Evolutionary conservation across 2,888 invertebrate genomes (phyloP).

Genomic region (Epirrhoe tristata): DNA sequence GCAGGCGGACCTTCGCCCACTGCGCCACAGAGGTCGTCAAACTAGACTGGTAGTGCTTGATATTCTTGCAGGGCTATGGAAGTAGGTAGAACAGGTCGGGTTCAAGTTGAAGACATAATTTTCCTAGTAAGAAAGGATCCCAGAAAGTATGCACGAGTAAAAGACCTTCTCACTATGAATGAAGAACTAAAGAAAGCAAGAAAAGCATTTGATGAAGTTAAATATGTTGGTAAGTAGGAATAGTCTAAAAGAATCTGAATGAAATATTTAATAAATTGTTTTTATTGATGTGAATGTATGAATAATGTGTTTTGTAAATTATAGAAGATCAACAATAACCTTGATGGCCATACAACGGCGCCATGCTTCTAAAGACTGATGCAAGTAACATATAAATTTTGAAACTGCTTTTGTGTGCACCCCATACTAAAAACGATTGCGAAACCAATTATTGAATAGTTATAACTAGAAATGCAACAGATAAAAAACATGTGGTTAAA

Average conservation of each 20-base stretch:
- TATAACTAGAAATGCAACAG: not conserved
- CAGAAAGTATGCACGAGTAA: constrained; percentile 98
- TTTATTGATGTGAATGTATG: constrained; percentile 31
- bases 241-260: not conserved
- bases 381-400: constrained; percentile 79
- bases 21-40: too few species aligned
- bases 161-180: constrained; percentile 98
- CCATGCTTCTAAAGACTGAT: constrained; percentile 80
- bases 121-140: constrained; percentile 97
- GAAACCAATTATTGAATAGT: not conserved
- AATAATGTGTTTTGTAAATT: constrained; percentile 64
- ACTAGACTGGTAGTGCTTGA: not conserved
- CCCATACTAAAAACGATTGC: constrained; percentile 4
- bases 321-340: constrained; percentile 83
- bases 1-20: too few species aligned
- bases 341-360: constrained; percentile 66
- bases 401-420: constrained; percentile 73
- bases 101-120: constrained; percentile 99
- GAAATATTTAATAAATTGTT: constrained; percentile 2
- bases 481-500: too few species aligned
- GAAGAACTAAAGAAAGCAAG: constrained; percentile 99
- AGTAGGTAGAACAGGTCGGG: constrained; percentile 97
- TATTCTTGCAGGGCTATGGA: constrained; percentile 93
- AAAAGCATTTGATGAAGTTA: constrained; percentile 99
- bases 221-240: constrained; percentile 92